Evolutionary conservation across 2,113 vertebrate species (phyloP), one percentile per base, ranked within the genome.

Genomic region (Mellivora capensis): DNA sequence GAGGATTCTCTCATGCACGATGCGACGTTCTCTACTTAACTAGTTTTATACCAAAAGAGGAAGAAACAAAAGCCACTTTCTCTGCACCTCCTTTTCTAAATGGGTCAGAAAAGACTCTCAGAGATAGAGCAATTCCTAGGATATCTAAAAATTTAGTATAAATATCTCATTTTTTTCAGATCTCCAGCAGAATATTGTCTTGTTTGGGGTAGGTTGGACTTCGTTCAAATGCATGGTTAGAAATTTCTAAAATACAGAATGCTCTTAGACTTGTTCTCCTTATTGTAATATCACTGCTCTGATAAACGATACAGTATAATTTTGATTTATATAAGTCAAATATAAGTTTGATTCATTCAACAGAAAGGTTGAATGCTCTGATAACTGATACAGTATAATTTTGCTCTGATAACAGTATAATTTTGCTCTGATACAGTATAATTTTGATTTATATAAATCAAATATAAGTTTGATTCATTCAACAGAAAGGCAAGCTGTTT

Each of bases 1-100:
- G 98, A 98, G 96, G 96, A 98, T 94, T 98, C 61, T 96, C 96
- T 96, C 95, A 74, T 83, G 93, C 91, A 76, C 81, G 29, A 0
- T 14, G 64, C 96, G 93, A 85, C 1, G 0, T 97, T 96, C 93
- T 97, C 91, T 97, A 97, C 96, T 96, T 96, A 96, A 92, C 97
- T 93, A 92, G 54, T 87, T 93, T 96, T 90, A 96, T 87, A 31
- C 77, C 47, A 61, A 82, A 91, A 97, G 27, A 21, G 9, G 69
- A 64, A 91, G 96, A 59, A 87, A 95, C 13, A 2, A 8, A 7
- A 47, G 20, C n/a, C 82, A 91, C 89, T 88, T 89, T 96, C 27
- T 72, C 89, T 18, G n/a, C 31, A 42, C 61, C 52, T 0, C 0
- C 4, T 27, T 86, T 94, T 95, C 83, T 0, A 0, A 98, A 77